Percentiles rank a stretch among this genome's conserved stretches.
phyloP scores from a whole-genome alignment of 2,888 invertebrate genomes.

The Gandaritis pyraliata region DNA sequence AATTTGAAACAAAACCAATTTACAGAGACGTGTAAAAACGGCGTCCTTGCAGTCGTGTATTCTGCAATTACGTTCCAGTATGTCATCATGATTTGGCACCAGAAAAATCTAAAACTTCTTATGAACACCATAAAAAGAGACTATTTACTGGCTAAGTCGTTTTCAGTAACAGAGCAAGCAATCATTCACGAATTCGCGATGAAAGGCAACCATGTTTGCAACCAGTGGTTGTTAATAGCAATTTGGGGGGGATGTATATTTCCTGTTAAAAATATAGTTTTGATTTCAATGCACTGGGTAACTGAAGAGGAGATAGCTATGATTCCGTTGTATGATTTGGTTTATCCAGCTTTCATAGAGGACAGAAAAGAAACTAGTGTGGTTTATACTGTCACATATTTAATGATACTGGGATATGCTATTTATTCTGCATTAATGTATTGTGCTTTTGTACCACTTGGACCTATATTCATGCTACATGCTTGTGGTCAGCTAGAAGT shows the following conservation, averaged over 20 bases:
- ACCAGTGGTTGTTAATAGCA: slow-evolving; percentile 47
- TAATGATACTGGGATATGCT: slow-evolving; percentile 32
- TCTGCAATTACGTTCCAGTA: slow-evolving; percentile 29
- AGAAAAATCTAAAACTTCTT: slow-evolving; percentile 39
- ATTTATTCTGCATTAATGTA: slow-evolving; percentile 47
- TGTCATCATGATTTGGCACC: slow-evolving; percentile 44
- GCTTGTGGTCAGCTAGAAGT: slow-evolving; percentile 61
- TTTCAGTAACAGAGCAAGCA: slow-evolving; percentile 42
- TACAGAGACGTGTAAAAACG: slow-evolving; percentile 41
- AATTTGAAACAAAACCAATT: slow-evolving; percentile 41
- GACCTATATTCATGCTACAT: slow-evolving; percentile 61
- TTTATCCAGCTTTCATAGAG: slow-evolving; percentile 50
- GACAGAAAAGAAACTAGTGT: slow-evolving; percentile 42
- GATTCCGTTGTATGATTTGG: slow-evolving; percentile 47
- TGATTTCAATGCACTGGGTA: slow-evolving; percentile 43
- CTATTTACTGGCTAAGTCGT: slow-evolving; percentile 39
- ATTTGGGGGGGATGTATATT: slow-evolving; percentile 23
- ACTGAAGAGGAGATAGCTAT: slow-evolving; percentile 41
- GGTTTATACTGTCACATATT: slow-evolving; percentile 38
- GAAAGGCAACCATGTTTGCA: slow-evolving; percentile 45
- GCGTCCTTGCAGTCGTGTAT: slow-evolving; percentile 31
- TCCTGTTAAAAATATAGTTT: slow-evolving; percentile 39
- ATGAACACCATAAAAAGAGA: slow-evolving; percentile 52
- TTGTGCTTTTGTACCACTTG: slow-evolving; percentile 55
- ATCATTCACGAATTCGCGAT: slow-evolving; percentile 46